Evolutionary conservation across 2,797 vertebrate genomes (phyloP).

Genomic region (Malacoctenus gilli): DNA sequence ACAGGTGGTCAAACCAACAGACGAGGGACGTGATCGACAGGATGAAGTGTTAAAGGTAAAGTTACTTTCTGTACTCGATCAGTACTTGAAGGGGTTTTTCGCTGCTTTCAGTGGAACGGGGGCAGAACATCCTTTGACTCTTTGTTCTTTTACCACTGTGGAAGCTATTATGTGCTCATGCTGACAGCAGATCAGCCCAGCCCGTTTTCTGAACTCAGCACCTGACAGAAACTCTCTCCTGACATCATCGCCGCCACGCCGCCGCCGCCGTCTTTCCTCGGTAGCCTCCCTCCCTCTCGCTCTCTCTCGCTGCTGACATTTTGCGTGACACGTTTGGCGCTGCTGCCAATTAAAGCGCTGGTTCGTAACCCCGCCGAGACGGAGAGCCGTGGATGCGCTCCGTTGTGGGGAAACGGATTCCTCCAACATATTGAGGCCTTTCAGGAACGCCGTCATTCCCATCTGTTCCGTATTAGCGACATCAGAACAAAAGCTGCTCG

Average conservation of each 20-base stretch:
- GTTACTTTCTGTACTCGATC: too few species aligned
- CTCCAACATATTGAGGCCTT: conserved; percentile 36
- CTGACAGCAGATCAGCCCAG: conserved; percentile 55
- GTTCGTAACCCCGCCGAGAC: conserved; percentile 39
- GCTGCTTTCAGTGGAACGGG: neutral
- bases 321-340: conserved; percentile 39
- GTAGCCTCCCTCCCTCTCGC: conserved; percentile 38
- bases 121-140: neutral
- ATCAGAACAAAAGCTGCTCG: conserved; percentile 37
- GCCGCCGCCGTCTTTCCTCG: conserved; percentile 51
- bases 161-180: conserved; percentile 29
- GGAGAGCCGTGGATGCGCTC: conserved; percentile 22
- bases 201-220: conserved; percentile 46
- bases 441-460: conserved; percentile 34
- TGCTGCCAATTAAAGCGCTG: conserved; percentile 61
- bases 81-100: neutral
- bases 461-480: conserved; percentile 40
- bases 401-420: conserved; percentile 13
- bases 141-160: conserved; percentile 30
- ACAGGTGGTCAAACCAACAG: too few species aligned
- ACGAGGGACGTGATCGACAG: too few species aligned
- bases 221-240: conserved; percentile 34
- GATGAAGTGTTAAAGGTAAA: too few species aligned
- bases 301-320: conserved; percentile 58
- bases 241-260: conserved; percentile 33